Evolutionary conservation across 2,113 vertebrate genomes (phyloP).

Genomic region (Dolichallabes microphthalmus): DNA sequence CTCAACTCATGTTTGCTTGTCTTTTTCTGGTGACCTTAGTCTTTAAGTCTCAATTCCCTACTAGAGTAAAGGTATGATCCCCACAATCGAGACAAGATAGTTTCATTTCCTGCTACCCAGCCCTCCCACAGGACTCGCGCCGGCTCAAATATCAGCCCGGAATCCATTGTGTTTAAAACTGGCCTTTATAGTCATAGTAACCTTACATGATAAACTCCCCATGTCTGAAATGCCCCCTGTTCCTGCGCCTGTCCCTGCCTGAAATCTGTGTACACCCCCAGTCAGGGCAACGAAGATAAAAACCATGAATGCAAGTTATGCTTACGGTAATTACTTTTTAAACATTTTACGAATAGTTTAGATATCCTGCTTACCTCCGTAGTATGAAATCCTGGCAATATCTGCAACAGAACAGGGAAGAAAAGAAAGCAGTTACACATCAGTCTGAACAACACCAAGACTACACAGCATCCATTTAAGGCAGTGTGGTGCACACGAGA

Average conservation of each 20-base stretch:
- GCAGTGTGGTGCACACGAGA: conserved; percentile 9
- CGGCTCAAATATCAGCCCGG: conserved; percentile 46
- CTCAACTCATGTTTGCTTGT: background rate
- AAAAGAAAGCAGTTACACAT: conserved; percentile 11
- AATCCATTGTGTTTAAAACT: conserved; percentile 40
- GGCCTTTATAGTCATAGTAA: conserved; percentile 18
- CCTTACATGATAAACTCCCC: conserved; percentile 12
- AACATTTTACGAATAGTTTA: background rate
- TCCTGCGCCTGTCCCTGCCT: background rate
- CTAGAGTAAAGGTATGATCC: background rate
- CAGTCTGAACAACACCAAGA: background rate
- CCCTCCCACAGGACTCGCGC: conserved; percentile 32
- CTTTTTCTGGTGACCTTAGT: background rate
- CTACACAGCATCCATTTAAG: conserved; percentile 27
- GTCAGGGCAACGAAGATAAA: background rate
- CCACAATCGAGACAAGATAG: conserved; percentile 25
- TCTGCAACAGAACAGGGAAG: conserved; percentile 72
- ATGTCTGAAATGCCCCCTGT: conserved; percentile 21
- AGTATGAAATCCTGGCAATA: conserved; percentile 82
- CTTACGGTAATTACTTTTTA: background rate
- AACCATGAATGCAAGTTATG: background rate
- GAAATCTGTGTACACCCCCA: background rate
- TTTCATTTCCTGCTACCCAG: conserved; percentile 40
- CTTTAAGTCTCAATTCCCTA: background rate
- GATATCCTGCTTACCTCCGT: conserved; percentile 75